Base-by-base conservation (phyloP, 2,888 invertebrate species). In the Cosmopolites sordidus region DNA sequence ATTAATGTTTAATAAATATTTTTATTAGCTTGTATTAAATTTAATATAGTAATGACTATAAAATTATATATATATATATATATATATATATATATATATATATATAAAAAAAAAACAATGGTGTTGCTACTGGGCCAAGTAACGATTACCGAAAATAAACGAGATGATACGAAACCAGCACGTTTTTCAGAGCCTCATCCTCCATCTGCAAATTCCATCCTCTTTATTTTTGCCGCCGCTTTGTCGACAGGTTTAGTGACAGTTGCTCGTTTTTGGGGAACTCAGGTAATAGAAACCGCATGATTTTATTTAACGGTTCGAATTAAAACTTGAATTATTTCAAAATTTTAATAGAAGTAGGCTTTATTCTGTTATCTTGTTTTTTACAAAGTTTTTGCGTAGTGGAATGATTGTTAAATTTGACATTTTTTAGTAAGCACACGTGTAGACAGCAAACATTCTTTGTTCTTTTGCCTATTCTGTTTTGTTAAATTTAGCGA, bases 371-470 rank as follows among this genome's bases (percentile, higher is more conserved):
- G 37, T 40, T 33, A 12, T 37, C 30, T 52, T 52, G 47, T 47
- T 43, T 52, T 52, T 43, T 16, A 6, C 18, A 14, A 12, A 6
- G 45, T 54, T 50, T 54, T 54, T 54, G 54, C 54, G 50, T 47
- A 50, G 54, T 55, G 51, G 30, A 18, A 18, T 43, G 43, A 48
- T 55, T 55, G 51, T 54, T 39, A 42, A 39, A 39, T 33, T 37
- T 56, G 56, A 52, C 56, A 56, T 48, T 43, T 56, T 48, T 55
- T 44, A 45, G 33, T 42, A 33, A 43, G 41, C 51, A 56, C 56
- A 56, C 56, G 51, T 56, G 56, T 48, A 33, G 37, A 30, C 29
- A 47, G 16, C 43, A 50, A 41, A n/a, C 15, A 43, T 55, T 55
- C 51, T 50, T 55, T 48, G 45, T 54, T 46, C 40, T 16, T 22